phyloP scores from a whole-genome alignment of 2,888 invertebrate species.

The Leptura quadrifasciata region DNA sequence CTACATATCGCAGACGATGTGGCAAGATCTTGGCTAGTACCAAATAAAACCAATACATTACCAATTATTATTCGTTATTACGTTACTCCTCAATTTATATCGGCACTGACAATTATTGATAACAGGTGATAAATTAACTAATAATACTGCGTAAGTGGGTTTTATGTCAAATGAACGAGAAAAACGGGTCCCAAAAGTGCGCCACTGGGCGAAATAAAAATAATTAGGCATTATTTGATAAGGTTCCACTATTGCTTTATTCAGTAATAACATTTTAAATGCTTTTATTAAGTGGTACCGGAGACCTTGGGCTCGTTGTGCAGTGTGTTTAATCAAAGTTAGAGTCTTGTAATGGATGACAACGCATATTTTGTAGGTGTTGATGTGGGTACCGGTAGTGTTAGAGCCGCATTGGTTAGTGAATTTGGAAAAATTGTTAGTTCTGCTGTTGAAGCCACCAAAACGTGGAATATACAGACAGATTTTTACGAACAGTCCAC shows the following conservation, averaged over 20 bases:
- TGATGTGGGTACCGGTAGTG: slow-evolving; percentile 96
- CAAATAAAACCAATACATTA: no score
- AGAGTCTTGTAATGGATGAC: slow-evolving; percentile 28
- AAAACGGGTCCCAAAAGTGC: not conserved
- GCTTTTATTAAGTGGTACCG: not conserved
- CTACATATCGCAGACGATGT: no score
- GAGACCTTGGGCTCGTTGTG: not conserved
- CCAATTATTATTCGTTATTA: no score
- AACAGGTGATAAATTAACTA: no score
- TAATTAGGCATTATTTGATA: not conserved
- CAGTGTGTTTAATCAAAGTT: no score
- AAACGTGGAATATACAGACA: slow-evolving; percentile 82
- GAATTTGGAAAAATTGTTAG: slow-evolving; percentile 81
- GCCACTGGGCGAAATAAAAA: not conserved
- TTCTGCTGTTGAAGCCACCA: slow-evolving; percentile 79
- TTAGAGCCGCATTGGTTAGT: slow-evolving; percentile 87
- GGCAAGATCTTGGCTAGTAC: no score
- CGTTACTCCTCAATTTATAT: no score
- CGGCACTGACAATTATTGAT: no score
- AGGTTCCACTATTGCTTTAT: not conserved
- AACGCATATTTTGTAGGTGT: slow-evolving; percentile 85
- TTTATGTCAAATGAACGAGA: no score
- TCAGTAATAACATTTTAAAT: not conserved
- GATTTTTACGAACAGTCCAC: slow-evolving; percentile 94
- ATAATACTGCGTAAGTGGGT: no score